Evolutionary conservation across 2,888 invertebrate genomes (phyloP).

Genomic region (Leucophora obtusa): DNA sequence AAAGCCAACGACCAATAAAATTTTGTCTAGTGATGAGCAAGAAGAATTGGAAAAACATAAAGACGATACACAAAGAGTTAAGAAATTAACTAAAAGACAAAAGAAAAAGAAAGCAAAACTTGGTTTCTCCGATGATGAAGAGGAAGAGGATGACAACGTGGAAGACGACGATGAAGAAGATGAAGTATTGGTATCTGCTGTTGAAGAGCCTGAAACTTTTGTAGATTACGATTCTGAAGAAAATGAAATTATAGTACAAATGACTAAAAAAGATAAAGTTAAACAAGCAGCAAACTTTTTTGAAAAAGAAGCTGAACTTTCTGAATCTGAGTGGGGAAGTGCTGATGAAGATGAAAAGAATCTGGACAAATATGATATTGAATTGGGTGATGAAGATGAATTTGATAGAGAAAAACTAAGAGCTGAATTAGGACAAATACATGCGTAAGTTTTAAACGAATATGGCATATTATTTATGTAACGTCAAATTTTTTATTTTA

Average conservation of each 20-base stretch:
- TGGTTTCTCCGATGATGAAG: constrained; percentile 77
- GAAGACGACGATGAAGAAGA: constrained; percentile 71
- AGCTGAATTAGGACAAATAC: constrained; percentile 89
- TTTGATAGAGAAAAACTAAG: constrained; percentile 89
- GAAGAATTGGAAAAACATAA: constrained; percentile 41
- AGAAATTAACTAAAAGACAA: constrained; percentile 73
- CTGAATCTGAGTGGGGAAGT: constrained; percentile 93
- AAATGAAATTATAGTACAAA: constrained; percentile 83
- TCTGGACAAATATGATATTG: constrained; percentile 88
- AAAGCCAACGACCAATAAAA: constrained; percentile 72
- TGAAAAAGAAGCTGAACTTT: constrained; percentile 94
- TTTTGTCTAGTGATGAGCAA: constrained; percentile 80
- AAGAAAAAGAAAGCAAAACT: constrained; percentile 75
- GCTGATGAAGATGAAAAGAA: constrained; percentile 92
- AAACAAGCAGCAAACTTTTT: constrained; percentile 85
- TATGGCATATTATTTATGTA: too few relatives aligned
- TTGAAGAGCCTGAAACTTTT: constrained; percentile 78
- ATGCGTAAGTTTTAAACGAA: constrained; percentile 83
- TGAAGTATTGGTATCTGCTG: constrained; percentile 72
- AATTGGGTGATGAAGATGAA: constrained; percentile 90
- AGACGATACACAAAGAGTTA: constrained; percentile 69
- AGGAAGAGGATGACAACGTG: constrained; percentile 69
- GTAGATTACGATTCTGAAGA: constrained; percentile 92
- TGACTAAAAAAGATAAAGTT: constrained; percentile 74
- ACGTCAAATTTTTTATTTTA: constrained; percentile 69